A percentile compares a stretch with the other conserved stretches of the same genome.
phyloP scores from a whole-genome alignment of 2,797 vertebrate species.

The Nasua narica region DNA sequence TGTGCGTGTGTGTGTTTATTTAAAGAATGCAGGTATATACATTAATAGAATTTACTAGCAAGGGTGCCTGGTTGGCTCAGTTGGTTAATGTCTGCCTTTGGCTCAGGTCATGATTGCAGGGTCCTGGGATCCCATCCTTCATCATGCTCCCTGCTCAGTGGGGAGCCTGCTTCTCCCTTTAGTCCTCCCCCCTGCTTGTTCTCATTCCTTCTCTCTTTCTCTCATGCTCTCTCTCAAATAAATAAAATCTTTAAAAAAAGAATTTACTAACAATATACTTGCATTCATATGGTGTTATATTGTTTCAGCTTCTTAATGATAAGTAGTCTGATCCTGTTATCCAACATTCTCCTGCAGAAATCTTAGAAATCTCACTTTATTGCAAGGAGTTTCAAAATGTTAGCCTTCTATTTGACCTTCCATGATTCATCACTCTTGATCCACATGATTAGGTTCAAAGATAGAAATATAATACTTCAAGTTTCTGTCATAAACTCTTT shows the following conservation, averaged over 20 bases:
- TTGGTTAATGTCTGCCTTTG: background rate
- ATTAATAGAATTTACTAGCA: background rate
- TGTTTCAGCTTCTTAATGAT: background rate
- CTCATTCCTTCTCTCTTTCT: too few species aligned
- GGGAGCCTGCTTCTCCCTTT: too few species aligned
- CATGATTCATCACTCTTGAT: background rate
- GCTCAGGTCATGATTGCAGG: background rate
- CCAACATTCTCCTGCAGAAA: background rate
- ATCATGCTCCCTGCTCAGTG: background rate
- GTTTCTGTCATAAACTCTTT: background rate
- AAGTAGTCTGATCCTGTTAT: background rate
- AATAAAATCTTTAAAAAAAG: background rate
- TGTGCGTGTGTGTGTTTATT: background rate
- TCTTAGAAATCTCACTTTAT: background rate
- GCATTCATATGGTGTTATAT: background rate
- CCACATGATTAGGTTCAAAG: background rate
- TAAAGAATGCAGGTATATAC: background rate
- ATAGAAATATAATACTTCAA: background rate
- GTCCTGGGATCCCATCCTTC: background rate
- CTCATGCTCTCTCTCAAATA: background rate
- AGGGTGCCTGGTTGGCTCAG: background rate
- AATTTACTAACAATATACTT: background rate
- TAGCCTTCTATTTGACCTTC: background rate
- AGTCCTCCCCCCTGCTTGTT: too few species aligned
- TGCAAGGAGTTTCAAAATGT: background rate